Evolutionary conservation across 2,888 invertebrate genomes (phyloP).

Genomic region (Rugalucina vietnamica): DNA sequence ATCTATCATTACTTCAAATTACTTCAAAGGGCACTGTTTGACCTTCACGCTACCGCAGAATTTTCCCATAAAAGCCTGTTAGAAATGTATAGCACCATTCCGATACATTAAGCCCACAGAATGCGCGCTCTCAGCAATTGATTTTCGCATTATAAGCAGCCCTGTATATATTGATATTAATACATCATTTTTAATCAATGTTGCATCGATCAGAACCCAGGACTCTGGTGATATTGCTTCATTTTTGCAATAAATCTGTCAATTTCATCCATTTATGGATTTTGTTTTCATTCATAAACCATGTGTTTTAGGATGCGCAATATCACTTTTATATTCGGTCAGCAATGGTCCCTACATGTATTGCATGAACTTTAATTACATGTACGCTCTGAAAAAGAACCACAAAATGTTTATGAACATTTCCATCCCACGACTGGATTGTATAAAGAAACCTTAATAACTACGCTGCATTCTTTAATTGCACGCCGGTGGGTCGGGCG

Average conservation of each 20-base stretch:
- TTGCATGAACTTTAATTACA: no score
- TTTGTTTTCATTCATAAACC: not conserved
- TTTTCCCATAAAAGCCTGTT: constrained; percentile 9
- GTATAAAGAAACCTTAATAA: no score
- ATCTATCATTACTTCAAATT: constrained; percentile 38
- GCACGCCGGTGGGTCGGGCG: no score
- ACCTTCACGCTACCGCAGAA: not conserved
- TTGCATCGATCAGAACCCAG: not conserved
- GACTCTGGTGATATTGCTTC: not conserved
- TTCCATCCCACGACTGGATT: no score
- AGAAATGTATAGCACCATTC: constrained; percentile 3
- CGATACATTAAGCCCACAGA: constrained; percentile 12
- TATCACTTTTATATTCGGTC: no score
- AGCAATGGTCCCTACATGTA: no score
- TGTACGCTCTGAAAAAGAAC: no score
- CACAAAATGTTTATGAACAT: no score
- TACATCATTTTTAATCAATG: constrained; percentile 9
- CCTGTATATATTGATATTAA: not conserved
- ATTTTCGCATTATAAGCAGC: not conserved
- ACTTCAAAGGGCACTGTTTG: constrained; percentile 29
- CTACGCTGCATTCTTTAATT: no score
- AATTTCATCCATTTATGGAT: not conserved
- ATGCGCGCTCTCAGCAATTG: not conserved
- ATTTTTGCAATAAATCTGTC: constrained; percentile 11
- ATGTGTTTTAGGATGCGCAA: no score